Percentiles rank a stretch among this genome's conserved stretches.
Conservation (phyloP, 2,888 invertebrate species). For the Rhaphigaster nebulosa region DNA sequence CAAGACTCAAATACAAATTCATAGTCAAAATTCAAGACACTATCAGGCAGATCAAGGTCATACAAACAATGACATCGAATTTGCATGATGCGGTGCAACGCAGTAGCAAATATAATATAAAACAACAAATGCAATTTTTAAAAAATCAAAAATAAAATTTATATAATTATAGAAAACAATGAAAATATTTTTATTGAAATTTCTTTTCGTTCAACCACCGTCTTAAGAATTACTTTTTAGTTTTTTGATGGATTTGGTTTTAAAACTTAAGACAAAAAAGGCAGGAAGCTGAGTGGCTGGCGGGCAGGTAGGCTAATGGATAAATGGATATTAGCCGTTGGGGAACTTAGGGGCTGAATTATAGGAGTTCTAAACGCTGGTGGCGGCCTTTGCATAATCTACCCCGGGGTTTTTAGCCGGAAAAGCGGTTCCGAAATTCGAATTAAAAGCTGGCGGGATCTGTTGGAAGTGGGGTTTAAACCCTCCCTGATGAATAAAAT, state of each 20-base stretch:
- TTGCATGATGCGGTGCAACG: too few species aligned
- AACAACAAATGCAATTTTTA: too few species aligned
- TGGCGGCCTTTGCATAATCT: constrained; percentile 24
- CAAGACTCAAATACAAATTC: too few species aligned
- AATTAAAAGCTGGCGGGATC: constrained; percentile 62
- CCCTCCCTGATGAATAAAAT: constrained; percentile 55
- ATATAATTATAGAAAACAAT: too few species aligned
- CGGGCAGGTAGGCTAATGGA: constrained; percentile 33
- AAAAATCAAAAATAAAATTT: too few species aligned
- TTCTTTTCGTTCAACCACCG: neutral
- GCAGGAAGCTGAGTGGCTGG: neutral
- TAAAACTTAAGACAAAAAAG: neutral
- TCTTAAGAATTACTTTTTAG: neutral
- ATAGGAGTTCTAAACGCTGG: constrained; percentile 34
- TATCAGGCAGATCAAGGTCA: too few species aligned
- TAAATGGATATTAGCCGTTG: constrained; percentile 57
- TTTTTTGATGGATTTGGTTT: constrained; percentile 8
- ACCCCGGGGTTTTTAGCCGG: constrained; percentile 56
- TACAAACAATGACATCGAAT: too few species aligned
- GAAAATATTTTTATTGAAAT: neutral
- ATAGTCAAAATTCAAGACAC: too few species aligned
- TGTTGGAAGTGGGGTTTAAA: constrained; percentile 53
- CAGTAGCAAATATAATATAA: too few species aligned
- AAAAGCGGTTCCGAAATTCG: constrained; percentile 64
- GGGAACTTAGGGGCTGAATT: constrained; percentile 61